These are phyloP conservation scores for Chalcis sispes DNA, from an alignment of 2,888 invertebrate genomes.

Conservation along the genomic window DNA sequence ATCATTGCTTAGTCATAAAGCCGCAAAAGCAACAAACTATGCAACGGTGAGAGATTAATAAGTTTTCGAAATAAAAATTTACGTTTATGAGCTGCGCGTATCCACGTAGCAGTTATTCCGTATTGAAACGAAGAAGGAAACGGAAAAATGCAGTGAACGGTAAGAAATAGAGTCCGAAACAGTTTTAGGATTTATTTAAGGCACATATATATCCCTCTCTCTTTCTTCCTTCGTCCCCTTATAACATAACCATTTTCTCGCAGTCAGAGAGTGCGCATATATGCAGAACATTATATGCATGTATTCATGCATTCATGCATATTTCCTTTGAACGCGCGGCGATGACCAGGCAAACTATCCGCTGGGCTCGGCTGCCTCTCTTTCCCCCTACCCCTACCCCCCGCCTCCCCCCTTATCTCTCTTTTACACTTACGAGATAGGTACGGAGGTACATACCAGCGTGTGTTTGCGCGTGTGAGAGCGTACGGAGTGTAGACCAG, in stretches of 20 bases:
- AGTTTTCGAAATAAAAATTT: not conserved
- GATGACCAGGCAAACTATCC: slow-evolving; percentile 33
- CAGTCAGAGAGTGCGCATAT: not conserved
- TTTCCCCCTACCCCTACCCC: no score
- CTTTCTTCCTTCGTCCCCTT: no score
- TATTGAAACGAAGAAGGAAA: not conserved
- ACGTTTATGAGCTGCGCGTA: no score
- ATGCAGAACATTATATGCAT: slow-evolving; percentile 17
- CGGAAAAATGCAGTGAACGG: not conserved
- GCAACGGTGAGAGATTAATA: not conserved
- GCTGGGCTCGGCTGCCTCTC: slow-evolving; percentile 6
- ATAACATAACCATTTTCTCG: slow-evolving; percentile 18
- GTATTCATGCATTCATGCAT: slow-evolving; percentile 39
- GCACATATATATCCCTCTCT: not conserved
- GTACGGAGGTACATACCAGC: no score
- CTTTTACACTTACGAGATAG: no score
- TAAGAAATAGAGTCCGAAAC: no score
- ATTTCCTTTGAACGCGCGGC: slow-evolving; percentile 33
- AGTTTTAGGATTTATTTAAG: slow-evolving; percentile 35
- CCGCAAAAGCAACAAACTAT: no score
- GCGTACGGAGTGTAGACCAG: slow-evolving; percentile 40
- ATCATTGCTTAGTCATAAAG: not conserved
- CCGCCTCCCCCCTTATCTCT: no score
- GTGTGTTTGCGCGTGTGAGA: not conserved
- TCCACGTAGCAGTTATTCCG: no score